These are phyloP conservation scores for Diploscapter pachys DNA, from an alignment of 1,140 invertebrate species.

Conservation along the genomic window DNA sequence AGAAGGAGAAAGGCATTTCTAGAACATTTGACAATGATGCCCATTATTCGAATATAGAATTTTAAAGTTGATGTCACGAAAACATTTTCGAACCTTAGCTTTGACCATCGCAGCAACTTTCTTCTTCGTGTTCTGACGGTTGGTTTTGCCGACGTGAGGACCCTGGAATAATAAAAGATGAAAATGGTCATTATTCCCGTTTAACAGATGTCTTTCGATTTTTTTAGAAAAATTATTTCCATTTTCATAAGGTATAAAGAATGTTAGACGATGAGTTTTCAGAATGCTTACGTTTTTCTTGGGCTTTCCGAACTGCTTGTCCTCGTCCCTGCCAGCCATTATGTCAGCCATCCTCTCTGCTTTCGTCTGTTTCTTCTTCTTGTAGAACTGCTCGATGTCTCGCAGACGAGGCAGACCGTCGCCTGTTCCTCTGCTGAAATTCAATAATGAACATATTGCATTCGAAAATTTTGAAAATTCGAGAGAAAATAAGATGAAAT, in stretches of 20 bases:
- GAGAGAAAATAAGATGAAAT: conserved; percentile 2
- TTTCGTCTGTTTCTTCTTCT: conserved; percentile 52
- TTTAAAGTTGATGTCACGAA: too few species aligned
- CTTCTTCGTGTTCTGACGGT: conserved; percentile 50
- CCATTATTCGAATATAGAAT: too few species aligned
- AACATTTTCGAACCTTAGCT: conserved; percentile 41
- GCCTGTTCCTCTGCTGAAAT: conserved; percentile 39
- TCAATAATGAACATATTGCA: not conserved
- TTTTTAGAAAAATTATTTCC: not conserved
- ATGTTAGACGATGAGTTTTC: not conserved
- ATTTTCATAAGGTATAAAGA: not conserved
- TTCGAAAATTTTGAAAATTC: not conserved
- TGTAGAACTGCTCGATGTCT: conserved; percentile 58
- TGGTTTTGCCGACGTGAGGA: conserved; percentile 55
- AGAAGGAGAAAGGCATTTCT: too few species aligned
- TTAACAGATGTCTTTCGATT: not conserved
- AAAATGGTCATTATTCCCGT: not conserved
- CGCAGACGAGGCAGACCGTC: conserved; percentile 54
- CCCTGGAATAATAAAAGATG: conserved; percentile 41
- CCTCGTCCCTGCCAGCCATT: conserved; percentile 44
- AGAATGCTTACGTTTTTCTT: conserved; percentile 47
- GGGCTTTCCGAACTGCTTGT: conserved; percentile 43
- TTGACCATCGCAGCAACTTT: conserved; percentile 55
- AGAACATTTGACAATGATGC: not conserved
- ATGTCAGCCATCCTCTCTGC: conserved; percentile 49